Percentiles rank a stretch among this genome's conserved stretches.
Conservation (phyloP, 2,888 invertebrate genomes). For the Danaus chrysippus region DNA sequence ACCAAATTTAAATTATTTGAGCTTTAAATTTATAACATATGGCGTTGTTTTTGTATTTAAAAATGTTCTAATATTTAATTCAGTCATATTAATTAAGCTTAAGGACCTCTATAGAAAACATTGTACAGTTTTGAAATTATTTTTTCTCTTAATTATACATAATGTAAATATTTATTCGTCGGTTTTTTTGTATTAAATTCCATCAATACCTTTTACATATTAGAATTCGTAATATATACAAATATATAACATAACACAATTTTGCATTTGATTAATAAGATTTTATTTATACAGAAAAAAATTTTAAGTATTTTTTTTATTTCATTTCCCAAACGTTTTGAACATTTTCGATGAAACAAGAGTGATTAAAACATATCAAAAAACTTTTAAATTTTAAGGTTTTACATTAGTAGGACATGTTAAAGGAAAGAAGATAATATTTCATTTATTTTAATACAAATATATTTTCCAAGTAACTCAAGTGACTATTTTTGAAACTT, state of each 20-base stretch:
- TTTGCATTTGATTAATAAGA: too few relatives aligned
- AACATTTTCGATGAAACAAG: too few relatives aligned
- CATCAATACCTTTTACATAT: background rate
- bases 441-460: too few relatives aligned
- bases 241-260: background rate
- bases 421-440: too few relatives aligned
- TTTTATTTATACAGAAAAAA: too few relatives aligned
- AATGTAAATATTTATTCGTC: constrained; percentile 27
- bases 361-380: too few relatives aligned
- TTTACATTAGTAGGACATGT: too few relatives aligned
- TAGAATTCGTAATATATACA: background rate
- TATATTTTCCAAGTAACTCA: too few relatives aligned
- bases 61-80: constrained; percentile 9
- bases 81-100: constrained; percentile 10
- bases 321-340: too few relatives aligned
- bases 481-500: too few relatives aligned
- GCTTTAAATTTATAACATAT: background rate
- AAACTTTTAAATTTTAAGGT: too few relatives aligned
- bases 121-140: constrained; percentile 31
- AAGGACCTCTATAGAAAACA: constrained; percentile 23
- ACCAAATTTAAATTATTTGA: constrained; percentile 3
- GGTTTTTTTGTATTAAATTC: constrained; percentile 11
- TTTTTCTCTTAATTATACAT: constrained; percentile 32
- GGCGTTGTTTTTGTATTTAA: constrained; percentile 7
- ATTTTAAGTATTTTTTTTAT: too few relatives aligned